These are phyloP conservation scores for Euspilapteryx auroguttella DNA, from an alignment of 2,888 invertebrate genomes.

Conservation along the genomic window DNA sequence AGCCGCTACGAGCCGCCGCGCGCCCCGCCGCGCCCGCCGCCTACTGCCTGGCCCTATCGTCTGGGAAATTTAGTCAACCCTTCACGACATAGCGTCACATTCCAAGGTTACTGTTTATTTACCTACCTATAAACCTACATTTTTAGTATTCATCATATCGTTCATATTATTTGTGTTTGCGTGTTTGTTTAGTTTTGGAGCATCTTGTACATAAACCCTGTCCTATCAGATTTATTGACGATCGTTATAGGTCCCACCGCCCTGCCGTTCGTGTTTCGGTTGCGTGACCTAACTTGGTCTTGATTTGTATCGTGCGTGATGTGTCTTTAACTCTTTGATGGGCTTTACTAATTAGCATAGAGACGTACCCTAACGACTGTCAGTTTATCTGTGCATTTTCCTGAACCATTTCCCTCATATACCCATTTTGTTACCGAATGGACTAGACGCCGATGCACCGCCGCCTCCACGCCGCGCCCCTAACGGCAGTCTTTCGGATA, in stretches of 20 bases:
- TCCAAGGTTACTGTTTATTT: constrained; percentile 66
- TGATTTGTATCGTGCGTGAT: constrained; percentile 9
- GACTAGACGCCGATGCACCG: constrained; percentile 66
- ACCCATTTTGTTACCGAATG: no score
- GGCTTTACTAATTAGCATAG: constrained; percentile 5
- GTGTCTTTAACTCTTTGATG: constrained; percentile 6
- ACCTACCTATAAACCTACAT: no score
- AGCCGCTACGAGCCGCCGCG: constrained; percentile 75
- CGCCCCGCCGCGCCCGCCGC: constrained; percentile 54
- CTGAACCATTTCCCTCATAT: no score
- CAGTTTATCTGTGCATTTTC: constrained; percentile 2
- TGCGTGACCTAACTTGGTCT: constrained; percentile 16
- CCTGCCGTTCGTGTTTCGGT: constrained; percentile 17
- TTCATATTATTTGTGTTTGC: constrained; percentile 12
- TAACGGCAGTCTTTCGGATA: constrained; percentile 53
- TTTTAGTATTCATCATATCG: no score
- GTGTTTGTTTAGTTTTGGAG: constrained; percentile 43
- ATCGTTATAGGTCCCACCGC: constrained; percentile 15
- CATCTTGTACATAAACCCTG: constrained; percentile 19
- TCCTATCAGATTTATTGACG: constrained; percentile 23
- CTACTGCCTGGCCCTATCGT: constrained; percentile 40
- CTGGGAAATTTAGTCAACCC: constrained; percentile 49
- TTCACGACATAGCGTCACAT: constrained; percentile 70
- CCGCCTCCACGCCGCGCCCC: constrained; percentile 65
- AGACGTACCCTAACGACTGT: constrained; percentile 7